Conservation (phyloP, 2,888 invertebrate genomes). For the Allygus modestus region DNA sequence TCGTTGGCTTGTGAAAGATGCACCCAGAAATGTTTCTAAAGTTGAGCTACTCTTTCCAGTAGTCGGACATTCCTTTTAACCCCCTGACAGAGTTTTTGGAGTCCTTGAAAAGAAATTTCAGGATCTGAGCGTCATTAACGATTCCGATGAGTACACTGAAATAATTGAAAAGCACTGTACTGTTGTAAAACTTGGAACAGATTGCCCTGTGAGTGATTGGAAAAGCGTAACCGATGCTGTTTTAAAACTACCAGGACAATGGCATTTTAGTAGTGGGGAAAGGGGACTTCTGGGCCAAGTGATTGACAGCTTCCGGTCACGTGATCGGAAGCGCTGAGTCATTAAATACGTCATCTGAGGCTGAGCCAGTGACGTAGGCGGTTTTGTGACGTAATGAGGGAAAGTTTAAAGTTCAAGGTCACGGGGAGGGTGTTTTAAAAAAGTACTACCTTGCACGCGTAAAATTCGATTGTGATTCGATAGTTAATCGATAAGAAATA, state of each 20-base stretch:
- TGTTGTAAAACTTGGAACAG: slow-evolving; percentile 63
- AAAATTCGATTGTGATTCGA: too few species aligned
- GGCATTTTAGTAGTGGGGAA: too few species aligned
- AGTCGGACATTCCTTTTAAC: slow-evolving; percentile 70
- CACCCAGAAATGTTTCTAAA: slow-evolving; percentile 65
- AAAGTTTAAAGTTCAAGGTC: too few species aligned
- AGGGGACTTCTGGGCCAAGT: too few species aligned
- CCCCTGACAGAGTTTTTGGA: slow-evolving; percentile 70
- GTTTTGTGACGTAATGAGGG: too few species aligned
- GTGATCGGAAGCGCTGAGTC: too few species aligned
- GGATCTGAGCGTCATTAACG: slow-evolving; percentile 65
- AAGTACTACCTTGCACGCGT: too few species aligned
- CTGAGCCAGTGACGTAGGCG: too few species aligned
- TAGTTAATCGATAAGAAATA: too few species aligned
- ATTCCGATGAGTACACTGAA: slow-evolving; percentile 65
- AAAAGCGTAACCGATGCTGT: slow-evolving; percentile 55
- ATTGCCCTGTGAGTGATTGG: slow-evolving; percentile 65
- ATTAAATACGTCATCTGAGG: too few species aligned
- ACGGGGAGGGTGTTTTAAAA: too few species aligned
- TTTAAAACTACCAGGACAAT: slow-evolving; percentile 41
- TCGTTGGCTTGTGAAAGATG: slow-evolving; percentile 68
- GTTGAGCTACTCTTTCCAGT: slow-evolving; percentile 70
- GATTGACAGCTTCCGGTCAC: too few species aligned
- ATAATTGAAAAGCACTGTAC: slow-evolving; percentile 66
- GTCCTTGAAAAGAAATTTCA: slow-evolving; percentile 69